Conservation (phyloP, 2,797 vertebrate species). For the Botia kubotai region DNA sequence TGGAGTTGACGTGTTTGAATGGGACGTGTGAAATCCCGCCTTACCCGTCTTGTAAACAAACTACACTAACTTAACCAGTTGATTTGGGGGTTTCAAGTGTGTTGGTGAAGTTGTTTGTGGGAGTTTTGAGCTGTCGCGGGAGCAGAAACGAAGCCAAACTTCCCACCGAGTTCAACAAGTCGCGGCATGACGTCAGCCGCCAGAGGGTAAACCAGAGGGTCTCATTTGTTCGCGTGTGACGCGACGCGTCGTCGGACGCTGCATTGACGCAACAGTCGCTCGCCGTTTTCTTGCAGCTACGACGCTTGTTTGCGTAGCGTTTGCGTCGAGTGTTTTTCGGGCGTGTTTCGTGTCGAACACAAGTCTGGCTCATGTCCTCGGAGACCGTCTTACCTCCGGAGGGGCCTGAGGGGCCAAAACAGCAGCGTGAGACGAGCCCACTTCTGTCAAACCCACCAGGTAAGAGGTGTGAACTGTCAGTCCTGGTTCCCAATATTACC, state of each 20-base stretch:
- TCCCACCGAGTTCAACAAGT: constrained; percentile 71
- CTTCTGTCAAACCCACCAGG: constrained; percentile 71
- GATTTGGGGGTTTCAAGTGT: not conserved
- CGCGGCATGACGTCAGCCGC: constrained; percentile 71
- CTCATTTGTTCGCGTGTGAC: constrained; percentile 60
- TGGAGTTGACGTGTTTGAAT: constrained; percentile 80
- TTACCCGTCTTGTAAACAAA: constrained; percentile 13
- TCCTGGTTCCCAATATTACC: not conserved
- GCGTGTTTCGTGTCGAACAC: constrained; percentile 61
- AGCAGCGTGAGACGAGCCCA: constrained; percentile 72
- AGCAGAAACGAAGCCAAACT: constrained; percentile 61
- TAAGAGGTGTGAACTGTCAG: constrained; percentile 58
- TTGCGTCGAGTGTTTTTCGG: constrained; percentile 57
- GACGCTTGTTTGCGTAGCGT: constrained; percentile 67
- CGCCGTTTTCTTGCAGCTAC: constrained; percentile 58
- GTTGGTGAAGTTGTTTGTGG: not conserved
- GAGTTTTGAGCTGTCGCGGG: not conserved
- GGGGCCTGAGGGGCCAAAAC: constrained; percentile 85
- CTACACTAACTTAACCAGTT: not conserved
- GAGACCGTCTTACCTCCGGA: constrained; percentile 82
- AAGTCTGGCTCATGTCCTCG: constrained; percentile 92
- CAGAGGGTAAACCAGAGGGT: no score
- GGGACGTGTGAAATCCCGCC: constrained; percentile 59
- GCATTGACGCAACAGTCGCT: not conserved
- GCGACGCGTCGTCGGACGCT: constrained; percentile 15